Conservation (phyloP, 2,888 invertebrate species). For the Aphidoletes aphidimyza region DNA sequence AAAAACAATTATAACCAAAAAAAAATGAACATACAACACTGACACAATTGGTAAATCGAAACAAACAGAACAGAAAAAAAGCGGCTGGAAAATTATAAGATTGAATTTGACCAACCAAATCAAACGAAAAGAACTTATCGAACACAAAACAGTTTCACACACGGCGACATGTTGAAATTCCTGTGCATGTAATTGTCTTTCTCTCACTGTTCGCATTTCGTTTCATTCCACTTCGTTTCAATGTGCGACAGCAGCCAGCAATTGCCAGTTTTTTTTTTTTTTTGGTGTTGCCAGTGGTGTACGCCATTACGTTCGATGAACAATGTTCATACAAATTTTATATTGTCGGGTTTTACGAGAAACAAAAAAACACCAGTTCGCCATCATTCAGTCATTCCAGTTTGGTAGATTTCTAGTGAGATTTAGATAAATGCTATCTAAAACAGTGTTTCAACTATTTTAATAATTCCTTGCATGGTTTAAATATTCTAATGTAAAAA, state of each 20-base stretch:
- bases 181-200: constrained; percentile 52
- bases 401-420: no score
- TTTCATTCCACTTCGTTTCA: constrained; percentile 50
- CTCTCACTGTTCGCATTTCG: constrained; percentile 51
- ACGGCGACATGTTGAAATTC: constrained; percentile 54
- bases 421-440: no score
- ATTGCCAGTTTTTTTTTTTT: constrained; percentile 13
- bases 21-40: neutral
- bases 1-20: neutral
- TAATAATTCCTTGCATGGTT: no score
- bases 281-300: neutral
- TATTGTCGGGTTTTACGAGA: no score
- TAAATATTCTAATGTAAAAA: no score
- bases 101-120: neutral
- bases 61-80: neutral
- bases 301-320: no score
- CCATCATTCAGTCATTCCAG: no score
- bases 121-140: constrained; percentile 35
- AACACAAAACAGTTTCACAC: constrained; percentile 54
- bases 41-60: neutral
- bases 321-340: no score
- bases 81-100: neutral
- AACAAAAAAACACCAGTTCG: no score
- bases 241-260: neutral
- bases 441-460: no score